These are phyloP conservation scores for Tichodroma muraria DNA, from an alignment of 2,113 vertebrate genomes.

Conservation along the genomic window DNA sequence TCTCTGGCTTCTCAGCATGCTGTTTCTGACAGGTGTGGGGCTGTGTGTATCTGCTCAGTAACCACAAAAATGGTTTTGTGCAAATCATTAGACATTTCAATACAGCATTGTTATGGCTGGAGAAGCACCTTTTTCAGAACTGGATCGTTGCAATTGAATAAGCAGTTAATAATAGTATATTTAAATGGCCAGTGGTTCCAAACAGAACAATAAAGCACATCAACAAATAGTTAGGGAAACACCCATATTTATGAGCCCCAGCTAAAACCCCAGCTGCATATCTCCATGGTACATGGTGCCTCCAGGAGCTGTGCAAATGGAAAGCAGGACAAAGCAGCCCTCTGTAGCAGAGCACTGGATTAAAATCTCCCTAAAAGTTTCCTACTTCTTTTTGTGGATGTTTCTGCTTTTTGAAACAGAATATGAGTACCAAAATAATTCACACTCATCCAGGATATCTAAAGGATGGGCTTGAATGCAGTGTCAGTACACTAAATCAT, in stretches of 20 bases:
- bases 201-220: background rate
- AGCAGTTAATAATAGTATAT: background rate
- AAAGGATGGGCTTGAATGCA: background rate
- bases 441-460: background rate
- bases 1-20: background rate
- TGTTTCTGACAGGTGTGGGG: background rate
- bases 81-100: background rate
- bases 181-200: background rate
- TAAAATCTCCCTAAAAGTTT: background rate
- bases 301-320: background rate
- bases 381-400: background rate
- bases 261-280: background rate
- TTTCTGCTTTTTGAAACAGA: background rate
- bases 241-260: background rate
- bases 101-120: background rate
- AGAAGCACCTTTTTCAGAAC: background rate
- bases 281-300: rapidly evolving
- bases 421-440: background rate
- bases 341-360: background rate
- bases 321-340: background rate
- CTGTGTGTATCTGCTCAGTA: background rate
- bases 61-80: background rate
- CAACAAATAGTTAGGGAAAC: background rate
- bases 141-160: background rate
- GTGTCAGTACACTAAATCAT: background rate